Evolutionary conservation across 2,113 vertebrate genomes (phyloP).

Genomic region (human (Homo sapiens)): DNA sequence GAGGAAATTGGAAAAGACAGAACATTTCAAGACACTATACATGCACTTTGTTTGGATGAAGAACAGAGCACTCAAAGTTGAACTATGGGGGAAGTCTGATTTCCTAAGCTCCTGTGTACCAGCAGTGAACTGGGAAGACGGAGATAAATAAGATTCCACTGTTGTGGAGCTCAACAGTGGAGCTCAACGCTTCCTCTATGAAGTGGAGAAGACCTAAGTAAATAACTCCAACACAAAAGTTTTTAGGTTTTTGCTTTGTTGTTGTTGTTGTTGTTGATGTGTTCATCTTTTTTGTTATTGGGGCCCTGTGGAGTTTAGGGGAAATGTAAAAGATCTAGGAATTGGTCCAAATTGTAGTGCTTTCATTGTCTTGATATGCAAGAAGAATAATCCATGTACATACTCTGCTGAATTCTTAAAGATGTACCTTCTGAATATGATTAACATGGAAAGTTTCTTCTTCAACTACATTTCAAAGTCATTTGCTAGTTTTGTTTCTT

Average conservation of each 20-base stretch:
- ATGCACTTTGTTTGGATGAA: not conserved
- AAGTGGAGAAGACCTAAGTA: not conserved
- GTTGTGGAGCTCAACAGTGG: not conserved
- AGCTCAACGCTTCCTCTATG: too few species aligned
- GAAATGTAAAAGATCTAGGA: not conserved
- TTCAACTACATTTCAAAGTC: not conserved
- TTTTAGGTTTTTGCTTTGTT: not conserved
- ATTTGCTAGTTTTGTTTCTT: not conserved
- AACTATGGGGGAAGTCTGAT: not conserved
- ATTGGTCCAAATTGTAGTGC: not conserved
- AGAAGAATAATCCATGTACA: not conserved
- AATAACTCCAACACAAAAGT: not conserved
- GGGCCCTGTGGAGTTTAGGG: not conserved
- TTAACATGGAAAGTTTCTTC: not conserved
- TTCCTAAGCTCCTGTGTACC: not conserved
- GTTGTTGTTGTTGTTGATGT: not conserved
- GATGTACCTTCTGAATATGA: not conserved
- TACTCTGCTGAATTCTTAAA: not conserved
- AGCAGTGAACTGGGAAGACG: not conserved
- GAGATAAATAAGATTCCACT: not conserved
- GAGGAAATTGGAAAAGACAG: not conserved
- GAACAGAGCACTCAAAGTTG: not conserved
- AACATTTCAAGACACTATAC: not conserved
- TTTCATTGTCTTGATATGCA: not conserved
- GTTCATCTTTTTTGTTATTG: not conserved